Evolutionary conservation across 1,140 invertebrate genomes (phyloP).

Genomic region (Apis laboriosa): DNA sequence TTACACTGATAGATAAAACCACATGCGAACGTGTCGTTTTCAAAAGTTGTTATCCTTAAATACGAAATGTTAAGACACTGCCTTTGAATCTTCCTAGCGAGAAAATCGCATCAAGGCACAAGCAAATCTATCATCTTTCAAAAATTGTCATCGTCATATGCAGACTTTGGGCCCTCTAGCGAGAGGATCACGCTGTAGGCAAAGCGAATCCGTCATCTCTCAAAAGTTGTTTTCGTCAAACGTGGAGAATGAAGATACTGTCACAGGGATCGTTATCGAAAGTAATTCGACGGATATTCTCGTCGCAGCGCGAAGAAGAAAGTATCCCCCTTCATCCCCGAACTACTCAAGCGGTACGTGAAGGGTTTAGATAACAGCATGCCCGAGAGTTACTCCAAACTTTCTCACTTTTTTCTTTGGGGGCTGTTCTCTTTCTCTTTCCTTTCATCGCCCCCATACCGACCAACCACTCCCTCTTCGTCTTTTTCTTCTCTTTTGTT

Average conservation of each 20-base stretch:
- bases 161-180: too few relatives aligned
- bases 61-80: too few relatives aligned
- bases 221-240: slow-evolving; percentile 6
- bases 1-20: too few relatives aligned
- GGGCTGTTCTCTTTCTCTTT: slow-evolving; percentile 19
- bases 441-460: slow-evolving; percentile 39
- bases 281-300: slow-evolving; percentile 46
- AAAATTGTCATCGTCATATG: too few relatives aligned
- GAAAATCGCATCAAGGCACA: too few relatives aligned
- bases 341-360: slow-evolving; percentile 59
- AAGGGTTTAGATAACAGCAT: slow-evolving; percentile 66
- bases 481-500: background rate
- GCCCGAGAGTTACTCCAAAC: slow-evolving; percentile 60
- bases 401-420: slow-evolving; percentile 52
- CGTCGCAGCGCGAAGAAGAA: slow-evolving; percentile 38
- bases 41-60: too few relatives aligned
- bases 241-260: slow-evolving; percentile 7
- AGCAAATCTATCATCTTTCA: too few relatives aligned
- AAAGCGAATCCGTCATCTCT: background rate
- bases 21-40: too few relatives aligned
- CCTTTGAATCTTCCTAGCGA: too few relatives aligned
- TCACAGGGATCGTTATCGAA: slow-evolving; percentile 49
- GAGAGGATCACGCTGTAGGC: too few relatives aligned
- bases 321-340: slow-evolving; percentile 52
- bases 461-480: slow-evolving; percentile 10